Conservation (phyloP, 2,113 vertebrate species). For the Hirundichthys speculiger region DNA sequence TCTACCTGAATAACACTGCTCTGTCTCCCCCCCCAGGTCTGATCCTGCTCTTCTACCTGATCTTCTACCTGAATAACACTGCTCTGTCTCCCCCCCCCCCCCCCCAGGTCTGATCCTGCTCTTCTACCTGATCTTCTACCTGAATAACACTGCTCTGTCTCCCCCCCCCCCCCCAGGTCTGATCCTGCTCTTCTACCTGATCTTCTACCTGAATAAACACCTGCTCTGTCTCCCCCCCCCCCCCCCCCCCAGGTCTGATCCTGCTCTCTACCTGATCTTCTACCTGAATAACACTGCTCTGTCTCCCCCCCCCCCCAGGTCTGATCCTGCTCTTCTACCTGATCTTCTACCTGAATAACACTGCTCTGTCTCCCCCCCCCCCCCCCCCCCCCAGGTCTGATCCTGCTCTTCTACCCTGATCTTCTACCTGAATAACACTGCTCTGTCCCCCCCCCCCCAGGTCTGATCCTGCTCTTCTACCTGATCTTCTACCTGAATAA, state of each 20-base stretch:
- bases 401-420: slow-evolving; percentile 73
- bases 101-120: slow-evolving; percentile 68
- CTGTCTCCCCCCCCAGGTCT: slow-evolving; percentile 53
- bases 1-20: too few species aligned
- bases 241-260: slow-evolving; percentile 59
- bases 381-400: slow-evolving; percentile 51
- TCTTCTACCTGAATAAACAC: too few species aligned
- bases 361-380: too few species aligned
- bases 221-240: slow-evolving; percentile 19
- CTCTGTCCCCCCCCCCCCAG: slow-evolving; percentile 31
- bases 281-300: too few species aligned
- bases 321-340: too few species aligned
- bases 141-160: slow-evolving; percentile 48
- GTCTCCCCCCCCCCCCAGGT: slow-evolving; percentile 3
- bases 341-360: too few species aligned
- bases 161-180: slow-evolving; percentile 42
- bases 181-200: slow-evolving; percentile 72
- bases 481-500: slow-evolving; percentile 77
- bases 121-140: slow-evolving; percentile 77
- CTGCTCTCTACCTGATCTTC: slow-evolving; percentile 75
- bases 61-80: slow-evolving; percentile 67
- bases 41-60: slow-evolving; percentile 72
- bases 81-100: slow-evolving; percentile 9
- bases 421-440: slow-evolving; percentile 64
- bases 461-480: slow-evolving; percentile 74